Percentiles rank a stretch among this genome's conserved stretches.
Conservation (phyloP, 1,140 invertebrate species). For the Drosophila pseudoananassae region DNA sequence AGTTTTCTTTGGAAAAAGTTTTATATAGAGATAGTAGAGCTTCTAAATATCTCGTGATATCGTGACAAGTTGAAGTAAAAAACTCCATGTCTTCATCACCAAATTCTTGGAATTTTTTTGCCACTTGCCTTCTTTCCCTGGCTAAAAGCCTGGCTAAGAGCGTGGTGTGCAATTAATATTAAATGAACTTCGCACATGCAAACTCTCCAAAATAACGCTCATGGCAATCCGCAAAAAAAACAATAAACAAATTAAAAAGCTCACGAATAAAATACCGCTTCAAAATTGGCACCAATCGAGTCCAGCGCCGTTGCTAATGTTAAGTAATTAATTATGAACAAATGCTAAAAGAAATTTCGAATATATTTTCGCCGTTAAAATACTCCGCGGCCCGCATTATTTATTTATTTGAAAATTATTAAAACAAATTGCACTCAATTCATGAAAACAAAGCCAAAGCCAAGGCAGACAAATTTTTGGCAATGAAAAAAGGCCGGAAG, state of each 20-base stretch:
- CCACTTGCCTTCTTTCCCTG: constrained; percentile 8
- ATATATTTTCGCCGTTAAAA: constrained; percentile 21
- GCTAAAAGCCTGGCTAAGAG: neutral
- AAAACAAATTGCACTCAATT: constrained; percentile 51
- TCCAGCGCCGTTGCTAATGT: constrained; percentile 53
- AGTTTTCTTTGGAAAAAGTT: no score
- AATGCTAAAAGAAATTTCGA: constrained; percentile 39
- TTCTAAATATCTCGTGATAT: neutral
- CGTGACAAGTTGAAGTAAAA: neutral
- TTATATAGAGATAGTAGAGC: no score
- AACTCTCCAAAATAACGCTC: neutral
- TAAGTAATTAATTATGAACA: constrained; percentile 54
- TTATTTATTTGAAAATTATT: constrained; percentile 54
- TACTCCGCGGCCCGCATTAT: constrained; percentile 30
- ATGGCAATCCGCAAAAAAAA: neutral
- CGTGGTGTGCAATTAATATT: neutral
- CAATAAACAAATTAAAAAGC: constrained; percentile 9
- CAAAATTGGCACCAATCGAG: constrained; percentile 41
- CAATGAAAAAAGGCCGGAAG: constrained; percentile 13
- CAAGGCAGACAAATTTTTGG: constrained; percentile 15
- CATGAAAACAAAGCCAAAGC: constrained; percentile 27
- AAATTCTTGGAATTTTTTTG: constrained; percentile 10
- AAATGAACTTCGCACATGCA: constrained; percentile 32
- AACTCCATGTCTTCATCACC: neutral
- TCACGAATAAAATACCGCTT: constrained; percentile 15